These are phyloP conservation scores for Drosophila ezoana DNA, from an alignment of 2,888 invertebrate species.

Conservation along the genomic window DNA sequence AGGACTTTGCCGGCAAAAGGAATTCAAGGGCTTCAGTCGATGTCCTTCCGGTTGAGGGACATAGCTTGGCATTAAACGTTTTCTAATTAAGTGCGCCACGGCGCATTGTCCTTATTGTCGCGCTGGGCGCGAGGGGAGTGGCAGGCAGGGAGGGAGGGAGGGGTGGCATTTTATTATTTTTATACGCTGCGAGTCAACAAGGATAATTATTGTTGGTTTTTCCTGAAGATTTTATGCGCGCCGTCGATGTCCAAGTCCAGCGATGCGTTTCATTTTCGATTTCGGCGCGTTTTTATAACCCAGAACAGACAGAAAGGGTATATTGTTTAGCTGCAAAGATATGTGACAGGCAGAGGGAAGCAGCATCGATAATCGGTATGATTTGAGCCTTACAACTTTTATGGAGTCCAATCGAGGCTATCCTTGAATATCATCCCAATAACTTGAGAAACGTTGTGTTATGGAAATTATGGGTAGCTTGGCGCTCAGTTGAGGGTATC, in stretches of 20 bases:
- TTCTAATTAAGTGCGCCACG: conserved; percentile 74
- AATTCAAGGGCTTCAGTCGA: conserved; percentile 39
- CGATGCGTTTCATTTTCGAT: conserved; percentile 65
- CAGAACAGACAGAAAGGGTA: no score
- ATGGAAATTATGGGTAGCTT: no score
- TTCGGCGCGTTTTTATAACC: conserved; percentile 5
- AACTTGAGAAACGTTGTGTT: no score
- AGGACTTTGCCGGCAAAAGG: conserved; percentile 23
- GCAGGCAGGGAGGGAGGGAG: no score
- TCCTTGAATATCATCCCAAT: no score
- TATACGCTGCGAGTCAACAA: conserved; percentile 58
- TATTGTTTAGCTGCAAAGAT: no score
- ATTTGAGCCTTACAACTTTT: no score
- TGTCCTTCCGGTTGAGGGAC: conserved; percentile 55
- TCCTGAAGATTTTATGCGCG: conserved; percentile 57
- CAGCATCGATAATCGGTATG: no score
- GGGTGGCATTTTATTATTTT: conserved; percentile 65
- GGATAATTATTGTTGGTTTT: conserved; percentile 76
- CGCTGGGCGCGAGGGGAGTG: not conserved
- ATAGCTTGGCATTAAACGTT: conserved; percentile 71
- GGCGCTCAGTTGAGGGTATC: no score
- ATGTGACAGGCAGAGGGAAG: no score
- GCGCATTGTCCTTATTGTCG: conserved; percentile 45
- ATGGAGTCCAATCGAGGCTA: no score
- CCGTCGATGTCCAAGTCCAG: conserved; percentile 47